A percentile compares a stretch with the other conserved stretches of the same genome.
phyloP scores from a whole-genome alignment of 1,140 invertebrate species.

The Drosophila repleta region DNA sequence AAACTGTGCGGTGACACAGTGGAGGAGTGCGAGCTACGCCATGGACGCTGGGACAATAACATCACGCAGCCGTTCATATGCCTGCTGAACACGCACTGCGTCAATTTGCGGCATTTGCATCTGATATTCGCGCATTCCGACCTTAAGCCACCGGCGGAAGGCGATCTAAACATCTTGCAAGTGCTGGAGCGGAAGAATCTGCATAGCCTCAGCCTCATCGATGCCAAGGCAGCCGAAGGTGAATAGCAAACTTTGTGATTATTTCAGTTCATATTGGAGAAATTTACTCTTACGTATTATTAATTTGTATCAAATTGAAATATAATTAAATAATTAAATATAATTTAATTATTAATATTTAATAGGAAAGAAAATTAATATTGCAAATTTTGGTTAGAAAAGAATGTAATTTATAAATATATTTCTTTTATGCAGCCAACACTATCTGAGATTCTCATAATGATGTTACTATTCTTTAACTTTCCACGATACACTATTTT shows the following conservation, averaged over 20 bases:
- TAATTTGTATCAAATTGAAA: too few species aligned
- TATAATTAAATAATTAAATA: too few species aligned
- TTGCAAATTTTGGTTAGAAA: too few species aligned
- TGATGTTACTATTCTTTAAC: too few species aligned
- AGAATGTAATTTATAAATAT: too few species aligned
- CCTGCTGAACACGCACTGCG: constrained; percentile 41
- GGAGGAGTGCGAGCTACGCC: constrained; percentile 51
- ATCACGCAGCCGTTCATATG: constrained; percentile 48
- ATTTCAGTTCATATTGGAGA: too few species aligned
- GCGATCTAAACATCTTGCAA: constrained; percentile 33
- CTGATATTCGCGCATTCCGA: constrained; percentile 59
- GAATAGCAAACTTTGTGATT: background rate
- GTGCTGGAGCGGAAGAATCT: constrained; percentile 37
- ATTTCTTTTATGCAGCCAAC: too few species aligned
- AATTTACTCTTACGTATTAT: too few species aligned
- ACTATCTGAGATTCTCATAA: too few species aligned
- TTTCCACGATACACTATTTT: too few species aligned
- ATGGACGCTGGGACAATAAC: constrained; percentile 59
- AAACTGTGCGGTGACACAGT: constrained; percentile 49
- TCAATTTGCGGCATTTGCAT: constrained; percentile 42
- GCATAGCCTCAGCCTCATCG: constrained; percentile 53
- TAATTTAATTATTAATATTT: background rate
- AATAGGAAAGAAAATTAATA: too few species aligned
- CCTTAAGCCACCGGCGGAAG: constrained; percentile 8
- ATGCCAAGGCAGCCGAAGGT: constrained; percentile 53